Conservation (phyloP, 2,113 vertebrate species). For the Trichomycterus rosablanca region DNA sequence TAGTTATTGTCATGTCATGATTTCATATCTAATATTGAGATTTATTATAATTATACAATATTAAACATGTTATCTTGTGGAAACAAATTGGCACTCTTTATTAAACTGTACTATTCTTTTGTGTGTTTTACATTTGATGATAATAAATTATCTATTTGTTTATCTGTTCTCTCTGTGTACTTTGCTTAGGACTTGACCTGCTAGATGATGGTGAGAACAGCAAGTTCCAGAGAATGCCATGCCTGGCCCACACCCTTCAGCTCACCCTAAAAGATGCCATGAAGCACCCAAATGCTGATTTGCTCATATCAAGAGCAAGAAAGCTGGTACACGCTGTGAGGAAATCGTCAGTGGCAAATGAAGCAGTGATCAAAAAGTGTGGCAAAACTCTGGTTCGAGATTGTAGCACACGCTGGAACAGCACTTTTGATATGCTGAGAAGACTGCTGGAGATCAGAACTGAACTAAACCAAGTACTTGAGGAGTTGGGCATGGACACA, state of each 20-base stretch:
- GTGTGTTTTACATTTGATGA: no score
- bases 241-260: slow-evolving; percentile 37
- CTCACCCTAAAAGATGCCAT: slow-evolving; percentile 38
- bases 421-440: no score
- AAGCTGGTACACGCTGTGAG: slow-evolving; percentile 21
- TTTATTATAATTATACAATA: no score
- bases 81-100: not conserved
- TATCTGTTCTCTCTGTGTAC: slow-evolving; percentile 18
- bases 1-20: no score
- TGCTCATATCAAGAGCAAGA: slow-evolving; percentile 29
- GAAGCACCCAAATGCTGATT: slow-evolving; percentile 31
- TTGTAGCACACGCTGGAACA: no score
- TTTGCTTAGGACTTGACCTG: slow-evolving; percentile 29
- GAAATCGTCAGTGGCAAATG: slow-evolving; percentile 34
- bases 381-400: slow-evolving; percentile 28
- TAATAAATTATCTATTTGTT: slow-evolving; percentile 25
- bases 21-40: no score
- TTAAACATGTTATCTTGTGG: no score
- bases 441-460: slow-evolving; percentile 36
- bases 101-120: slow-evolving; percentile 16
- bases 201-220: slow-evolving; percentile 22
- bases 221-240: slow-evolving; percentile 37
- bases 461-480: slow-evolving; percentile 33
- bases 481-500: slow-evolving; percentile 34
- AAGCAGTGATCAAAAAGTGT: slow-evolving; percentile 28